These are phyloP conservation scores for Embidobia sp. DNA, from an alignment of 2,888 invertebrate species.

Conservation along the genomic window DNA sequence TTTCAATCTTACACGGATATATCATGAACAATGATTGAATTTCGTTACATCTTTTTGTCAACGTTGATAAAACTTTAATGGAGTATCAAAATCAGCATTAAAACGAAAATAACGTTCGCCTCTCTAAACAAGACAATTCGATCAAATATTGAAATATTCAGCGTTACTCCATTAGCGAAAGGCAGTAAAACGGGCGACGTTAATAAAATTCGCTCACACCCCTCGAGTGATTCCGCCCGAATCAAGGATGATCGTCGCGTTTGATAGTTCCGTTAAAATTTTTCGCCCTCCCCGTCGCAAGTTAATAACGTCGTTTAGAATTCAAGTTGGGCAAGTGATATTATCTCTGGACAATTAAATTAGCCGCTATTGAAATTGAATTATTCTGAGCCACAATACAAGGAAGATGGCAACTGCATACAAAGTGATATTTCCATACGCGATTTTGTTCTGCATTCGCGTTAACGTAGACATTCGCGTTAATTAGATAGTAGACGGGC, in stretches of 20 bases:
- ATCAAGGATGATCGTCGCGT: conserved; percentile 38
- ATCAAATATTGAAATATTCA: conserved; percentile 2
- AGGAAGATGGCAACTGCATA: conserved; percentile 68
- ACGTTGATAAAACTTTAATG: too few relatives aligned
- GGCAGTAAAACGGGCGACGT: not conserved
- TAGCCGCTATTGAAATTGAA: conserved; percentile 75
- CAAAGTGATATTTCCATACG: conserved; percentile 67
- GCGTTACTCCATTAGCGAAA: conserved; percentile 6
- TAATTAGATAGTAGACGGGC: conserved; percentile 71
- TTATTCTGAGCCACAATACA: conserved; percentile 73
- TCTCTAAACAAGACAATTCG: too few relatives aligned
- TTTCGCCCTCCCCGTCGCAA: conserved; percentile 7
- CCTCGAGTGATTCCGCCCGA: conserved; percentile 18
- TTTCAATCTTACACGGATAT: too few relatives aligned
- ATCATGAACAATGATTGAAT: too few relatives aligned
- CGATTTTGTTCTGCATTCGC: conserved; percentile 39
- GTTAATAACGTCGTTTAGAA: conserved; percentile 64
- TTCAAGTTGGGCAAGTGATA: conserved; percentile 68
- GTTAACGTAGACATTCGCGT: conserved; percentile 56
- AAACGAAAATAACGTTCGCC: too few relatives aligned
- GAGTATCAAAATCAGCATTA: too few relatives aligned
- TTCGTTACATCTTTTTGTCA: too few relatives aligned
- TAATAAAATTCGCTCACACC: conserved; percentile 20
- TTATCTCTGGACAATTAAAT: conserved; percentile 76
- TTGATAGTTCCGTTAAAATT: conserved; percentile 35